Conservation (phyloP, 2,113 vertebrate species). For the Nipponia nippon region DNA sequence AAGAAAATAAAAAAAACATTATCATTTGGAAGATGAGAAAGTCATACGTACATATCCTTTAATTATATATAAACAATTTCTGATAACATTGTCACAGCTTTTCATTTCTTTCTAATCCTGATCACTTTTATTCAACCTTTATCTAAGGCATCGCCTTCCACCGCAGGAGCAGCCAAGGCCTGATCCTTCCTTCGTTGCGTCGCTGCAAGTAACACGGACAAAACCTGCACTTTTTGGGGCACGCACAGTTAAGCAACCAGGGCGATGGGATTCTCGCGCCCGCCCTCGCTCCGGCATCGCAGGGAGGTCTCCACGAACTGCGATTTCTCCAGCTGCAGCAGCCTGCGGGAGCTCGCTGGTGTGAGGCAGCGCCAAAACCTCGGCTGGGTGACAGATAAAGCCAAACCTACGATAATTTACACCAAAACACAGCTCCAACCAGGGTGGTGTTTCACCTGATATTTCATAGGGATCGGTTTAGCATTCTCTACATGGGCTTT, state of each 20-base stretch:
- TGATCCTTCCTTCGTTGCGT: not conserved
- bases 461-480: not conserved
- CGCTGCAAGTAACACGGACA: rapidly evolving
- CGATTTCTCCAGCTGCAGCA: not conserved
- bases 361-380: not conserved
- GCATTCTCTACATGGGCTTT: not conserved
- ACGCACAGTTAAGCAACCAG: rapidly evolving
- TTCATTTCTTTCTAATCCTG: not conserved
- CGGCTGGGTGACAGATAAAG: rapidly evolving
- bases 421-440: rapidly evolving
- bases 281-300: rapidly evolving
- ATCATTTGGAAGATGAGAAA: not conserved
- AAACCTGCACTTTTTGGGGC: not conserved
- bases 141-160: not conserved
- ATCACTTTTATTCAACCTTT: not conserved
- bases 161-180: not conserved
- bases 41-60: rapidly evolving
- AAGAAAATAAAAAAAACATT: not conserved
- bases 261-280: not conserved
- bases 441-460: not conserved
- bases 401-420: rapidly evolving
- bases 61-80: not conserved
- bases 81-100: rapidly evolving
- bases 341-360: not conserved
- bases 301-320: not conserved